These are phyloP conservation scores for Limnephilus rhombicus DNA, from an alignment of 2,888 invertebrate species.

Conservation along the genomic window DNA sequence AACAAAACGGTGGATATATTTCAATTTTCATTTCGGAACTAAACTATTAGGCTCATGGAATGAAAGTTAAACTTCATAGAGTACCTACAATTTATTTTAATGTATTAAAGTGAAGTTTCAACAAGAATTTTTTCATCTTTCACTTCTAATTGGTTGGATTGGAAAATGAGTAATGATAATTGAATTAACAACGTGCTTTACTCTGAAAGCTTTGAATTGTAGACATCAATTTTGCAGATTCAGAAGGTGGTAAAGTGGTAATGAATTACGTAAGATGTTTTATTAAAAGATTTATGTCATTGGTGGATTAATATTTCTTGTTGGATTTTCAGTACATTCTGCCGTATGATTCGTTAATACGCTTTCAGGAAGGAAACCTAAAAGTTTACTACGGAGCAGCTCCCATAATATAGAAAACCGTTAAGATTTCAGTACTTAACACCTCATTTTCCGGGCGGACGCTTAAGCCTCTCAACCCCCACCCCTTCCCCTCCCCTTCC, in stretches of 20 bases:
- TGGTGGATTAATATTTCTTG: not conserved
- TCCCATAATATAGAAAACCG: not conserved
- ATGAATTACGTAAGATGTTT: not conserved
- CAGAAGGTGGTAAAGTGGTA: not conserved
- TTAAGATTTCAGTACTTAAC: constrained; percentile 43
- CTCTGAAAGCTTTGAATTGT: not conserved
- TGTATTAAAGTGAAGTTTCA: not conserved
- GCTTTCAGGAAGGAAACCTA: not conserved
- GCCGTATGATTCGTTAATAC: not conserved
- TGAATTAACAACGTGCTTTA: not conserved
- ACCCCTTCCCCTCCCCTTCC: not conserved
- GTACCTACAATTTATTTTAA: not conserved
- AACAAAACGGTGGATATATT: not conserved
- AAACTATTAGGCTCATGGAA: not conserved
- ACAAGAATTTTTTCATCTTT: not conserved
- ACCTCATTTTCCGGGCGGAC: constrained; percentile 45
- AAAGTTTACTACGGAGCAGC: not conserved
- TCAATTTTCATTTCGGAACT: not conserved
- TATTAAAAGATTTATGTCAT: not conserved
- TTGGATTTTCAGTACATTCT: not conserved
- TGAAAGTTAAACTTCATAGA: not conserved
- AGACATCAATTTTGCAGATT: not conserved
- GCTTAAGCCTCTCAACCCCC: constrained; percentile 5
- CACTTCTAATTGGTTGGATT: not conserved
- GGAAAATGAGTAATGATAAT: not conserved